These are phyloP conservation scores for Burhinus bistriatus DNA, from an alignment of 2,113 vertebrate genomes.

Conservation along the genomic window DNA sequence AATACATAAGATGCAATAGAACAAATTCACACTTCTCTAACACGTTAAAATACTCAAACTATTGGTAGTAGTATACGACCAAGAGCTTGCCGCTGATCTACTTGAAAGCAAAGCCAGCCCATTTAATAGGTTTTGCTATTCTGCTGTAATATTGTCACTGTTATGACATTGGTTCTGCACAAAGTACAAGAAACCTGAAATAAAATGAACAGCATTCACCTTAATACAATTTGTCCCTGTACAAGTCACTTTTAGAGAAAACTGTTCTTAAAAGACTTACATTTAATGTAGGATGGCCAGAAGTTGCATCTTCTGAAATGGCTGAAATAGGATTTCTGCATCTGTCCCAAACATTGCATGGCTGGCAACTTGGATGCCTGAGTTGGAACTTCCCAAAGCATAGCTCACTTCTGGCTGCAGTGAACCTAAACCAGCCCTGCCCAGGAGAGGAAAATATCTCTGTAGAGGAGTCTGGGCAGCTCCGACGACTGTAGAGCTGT, in stretches of 20 bases:
- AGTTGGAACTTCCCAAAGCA: neutral
- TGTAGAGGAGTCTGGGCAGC: neutral
- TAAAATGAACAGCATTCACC: neutral
- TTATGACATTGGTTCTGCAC: neutral
- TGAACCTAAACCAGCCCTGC: neutral
- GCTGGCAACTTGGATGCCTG: neutral
- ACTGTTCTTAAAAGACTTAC: neutral
- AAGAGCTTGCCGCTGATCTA: neutral
- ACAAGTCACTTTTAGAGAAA: neutral
- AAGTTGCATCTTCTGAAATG: neutral
- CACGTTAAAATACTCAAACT: neutral
- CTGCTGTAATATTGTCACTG: neutral
- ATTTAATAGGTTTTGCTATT: neutral
- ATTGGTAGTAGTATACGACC: too few species aligned
- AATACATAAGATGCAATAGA: neutral
- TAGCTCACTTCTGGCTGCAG: neutral
- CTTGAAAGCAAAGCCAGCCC: neutral
- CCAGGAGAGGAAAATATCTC: neutral
- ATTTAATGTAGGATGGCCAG: neutral
- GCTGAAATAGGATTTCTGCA: neutral
- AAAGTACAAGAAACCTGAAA: neutral
- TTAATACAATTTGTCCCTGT: neutral
- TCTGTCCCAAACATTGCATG: neutral
- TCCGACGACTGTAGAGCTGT: neutral
- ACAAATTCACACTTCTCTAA: neutral